Percentiles rank a stretch among this genome's conserved stretches.
phyloP scores from a whole-genome alignment of 2,797 vertebrate genomes.

The Anableps anableps region DNA sequence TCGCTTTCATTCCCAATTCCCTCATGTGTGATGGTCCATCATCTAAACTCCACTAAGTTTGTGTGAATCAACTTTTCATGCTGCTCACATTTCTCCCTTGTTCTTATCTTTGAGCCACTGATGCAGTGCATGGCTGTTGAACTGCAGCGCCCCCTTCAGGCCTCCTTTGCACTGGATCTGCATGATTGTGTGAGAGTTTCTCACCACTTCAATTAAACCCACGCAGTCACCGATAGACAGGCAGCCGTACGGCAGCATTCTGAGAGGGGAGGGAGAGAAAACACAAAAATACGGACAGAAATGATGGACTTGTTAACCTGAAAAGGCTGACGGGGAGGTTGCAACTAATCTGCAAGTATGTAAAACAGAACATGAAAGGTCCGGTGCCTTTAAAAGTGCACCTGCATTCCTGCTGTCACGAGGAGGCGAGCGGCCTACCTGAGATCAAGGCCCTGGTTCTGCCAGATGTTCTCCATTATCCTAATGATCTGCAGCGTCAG shows the following conservation, averaged over 20 bases:
- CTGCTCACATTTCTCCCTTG: constrained; percentile 85
- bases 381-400: constrained; percentile 48
- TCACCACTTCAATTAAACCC: constrained; percentile 88
- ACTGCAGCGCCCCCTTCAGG: constrained; percentile 89
- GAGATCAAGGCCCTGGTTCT: constrained; percentile 99
- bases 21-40: not conserved
- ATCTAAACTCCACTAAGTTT: not conserved
- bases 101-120: constrained; percentile 90
- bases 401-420: constrained; percentile 64
- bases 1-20: not conserved
- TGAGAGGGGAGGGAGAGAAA: constrained; percentile 42
- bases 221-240: constrained; percentile 89
- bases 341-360: constrained; percentile 45
- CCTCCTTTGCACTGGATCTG: constrained; percentile 91
- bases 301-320: constrained; percentile 27
- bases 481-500: constrained; percentile 98
- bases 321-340: constrained; percentile 23
- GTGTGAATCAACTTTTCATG: not conserved
- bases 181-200: constrained; percentile 90
- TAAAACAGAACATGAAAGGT: constrained; percentile 53
- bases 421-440: constrained; percentile 81
- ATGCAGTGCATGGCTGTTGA: constrained; percentile 88
- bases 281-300: constrained; percentile 3
- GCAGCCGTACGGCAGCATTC: constrained; percentile 89
- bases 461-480: constrained; percentile 99